Percentiles rank a stretch among this genome's conserved stretches.
Conservation (phyloP, 2,888 invertebrate species). For the Clepsis dumicolana region DNA sequence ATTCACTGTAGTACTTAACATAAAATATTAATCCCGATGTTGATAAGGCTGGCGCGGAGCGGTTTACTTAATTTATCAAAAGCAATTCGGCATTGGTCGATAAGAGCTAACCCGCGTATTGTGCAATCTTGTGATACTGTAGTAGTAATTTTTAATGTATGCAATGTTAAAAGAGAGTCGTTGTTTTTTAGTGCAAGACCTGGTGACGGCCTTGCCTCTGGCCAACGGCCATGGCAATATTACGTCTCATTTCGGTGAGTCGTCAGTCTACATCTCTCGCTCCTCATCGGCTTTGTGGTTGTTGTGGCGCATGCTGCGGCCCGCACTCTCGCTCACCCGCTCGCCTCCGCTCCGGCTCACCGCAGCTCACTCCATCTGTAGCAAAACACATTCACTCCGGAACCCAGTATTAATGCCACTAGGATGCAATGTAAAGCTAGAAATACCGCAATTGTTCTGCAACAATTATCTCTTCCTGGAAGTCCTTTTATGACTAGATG, state of each 20-base stretch:
- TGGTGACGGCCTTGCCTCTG: conserved; percentile 86
- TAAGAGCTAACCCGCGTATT: conserved; percentile 44
- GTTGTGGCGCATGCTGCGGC: conserved; percentile 79
- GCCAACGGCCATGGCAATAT: conserved; percentile 86
- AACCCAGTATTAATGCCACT: conserved; percentile 19
- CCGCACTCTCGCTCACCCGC: conserved; percentile 69
- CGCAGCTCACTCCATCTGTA: conserved; percentile 39
- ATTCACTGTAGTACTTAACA: conserved; percentile 31
- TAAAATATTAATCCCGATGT: conserved; percentile 45
- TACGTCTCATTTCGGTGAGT: conserved; percentile 86
- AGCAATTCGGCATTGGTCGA: conserved; percentile 53
- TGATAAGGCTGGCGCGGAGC: conserved; percentile 49
- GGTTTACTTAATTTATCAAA: conserved; percentile 51
- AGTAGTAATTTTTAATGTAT: conserved; percentile 62
- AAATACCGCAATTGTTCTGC: conserved; percentile 19
- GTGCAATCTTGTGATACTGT: conserved; percentile 52
- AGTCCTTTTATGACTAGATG: conserved; percentile 27
- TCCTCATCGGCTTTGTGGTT: conserved; percentile 83
- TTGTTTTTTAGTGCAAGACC: conserved; percentile 87
- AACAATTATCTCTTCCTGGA: conserved; percentile 36
- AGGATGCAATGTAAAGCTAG: conserved; percentile 23
- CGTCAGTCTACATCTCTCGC: conserved; percentile 78
- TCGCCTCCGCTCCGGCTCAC: conserved; percentile 64
- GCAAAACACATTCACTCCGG: conserved; percentile 16
- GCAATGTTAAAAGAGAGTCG: conserved; percentile 83